Percentiles rank a stretch among this genome's conserved stretches.
These are phyloP conservation scores for Aplodontia rufa DNA, from an alignment of 2,113 vertebrate species.

Conservation along the genomic window DNA sequence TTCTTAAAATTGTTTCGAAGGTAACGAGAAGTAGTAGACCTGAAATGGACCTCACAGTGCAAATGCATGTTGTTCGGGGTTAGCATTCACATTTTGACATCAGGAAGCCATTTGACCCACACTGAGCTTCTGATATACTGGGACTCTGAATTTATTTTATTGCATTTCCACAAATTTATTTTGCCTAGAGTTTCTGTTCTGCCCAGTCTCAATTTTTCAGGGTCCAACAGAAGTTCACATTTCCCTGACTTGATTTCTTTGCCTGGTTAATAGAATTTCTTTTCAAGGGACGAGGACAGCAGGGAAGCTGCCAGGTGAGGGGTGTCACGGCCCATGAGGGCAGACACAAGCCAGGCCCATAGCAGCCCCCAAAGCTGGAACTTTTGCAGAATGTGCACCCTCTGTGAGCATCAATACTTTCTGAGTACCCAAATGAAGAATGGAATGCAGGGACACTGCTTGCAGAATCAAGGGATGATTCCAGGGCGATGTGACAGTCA, in stretches of 20 bases:
- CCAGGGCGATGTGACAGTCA: too few species aligned
- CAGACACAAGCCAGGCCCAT: not conserved
- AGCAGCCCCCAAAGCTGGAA: not conserved
- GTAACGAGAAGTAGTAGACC: not conserved
- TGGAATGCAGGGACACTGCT: not conserved
- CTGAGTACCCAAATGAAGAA: not conserved
- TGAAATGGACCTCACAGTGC: not conserved
- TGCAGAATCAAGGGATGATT: not conserved
- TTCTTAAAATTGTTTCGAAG: conserved; percentile 8
- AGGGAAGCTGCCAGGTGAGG: not conserved
- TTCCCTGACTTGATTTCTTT: conserved; percentile 40
- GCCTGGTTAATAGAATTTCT: not conserved
- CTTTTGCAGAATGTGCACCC: not conserved
- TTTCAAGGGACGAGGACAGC: not conserved
- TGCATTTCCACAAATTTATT: conserved; percentile 1
- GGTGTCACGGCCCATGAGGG: not conserved
- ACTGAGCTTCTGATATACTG: not conserved
- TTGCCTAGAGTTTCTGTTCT: not conserved
- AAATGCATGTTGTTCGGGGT: not conserved
- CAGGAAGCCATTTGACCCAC: conserved; percentile 36
- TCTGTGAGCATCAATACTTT: not conserved
- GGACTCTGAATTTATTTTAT: not conserved
- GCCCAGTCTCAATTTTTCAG: not conserved
- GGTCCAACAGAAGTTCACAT: not conserved
- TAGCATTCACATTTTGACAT: conserved; percentile 33